phyloP scores from a whole-genome alignment of 2,113 vertebrate species.

The Archocentrus centrarchus region DNA sequence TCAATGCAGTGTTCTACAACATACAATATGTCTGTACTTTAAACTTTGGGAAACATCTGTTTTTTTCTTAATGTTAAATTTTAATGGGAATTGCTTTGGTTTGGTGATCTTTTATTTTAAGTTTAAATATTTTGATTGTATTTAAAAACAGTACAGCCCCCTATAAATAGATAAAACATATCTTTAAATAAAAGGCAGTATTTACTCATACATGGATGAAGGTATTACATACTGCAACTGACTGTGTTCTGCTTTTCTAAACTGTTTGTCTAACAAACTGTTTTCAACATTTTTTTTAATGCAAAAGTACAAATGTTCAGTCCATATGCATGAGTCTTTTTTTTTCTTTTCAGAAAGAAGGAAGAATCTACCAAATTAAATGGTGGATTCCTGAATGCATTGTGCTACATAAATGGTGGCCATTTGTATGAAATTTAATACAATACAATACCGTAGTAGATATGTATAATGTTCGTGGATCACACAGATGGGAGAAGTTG shows the following conservation, averaged over 20 bases:
- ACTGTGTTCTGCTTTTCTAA: neutral
- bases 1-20: no score
- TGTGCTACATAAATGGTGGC: slow-evolving; percentile 1
- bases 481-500: slow-evolving; percentile 3
- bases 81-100: no score
- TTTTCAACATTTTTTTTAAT: neutral
- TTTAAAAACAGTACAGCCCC: neutral
- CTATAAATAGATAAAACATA: neutral
- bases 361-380: slow-evolving; percentile 15
- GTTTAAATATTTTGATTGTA: neutral
- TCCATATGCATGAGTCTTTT: slow-evolving; percentile 34
- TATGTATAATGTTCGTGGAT: slow-evolving; percentile 23
- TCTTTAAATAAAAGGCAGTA: neutral
- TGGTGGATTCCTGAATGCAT: slow-evolving; percentile 14
- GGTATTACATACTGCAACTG: neutral
- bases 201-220: neutral
- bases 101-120: neutral
- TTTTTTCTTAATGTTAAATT: no score
- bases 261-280: no score
- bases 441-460: neutral
- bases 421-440: slow-evolving; percentile 38
- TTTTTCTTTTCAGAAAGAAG: slow-evolving; percentile 11
- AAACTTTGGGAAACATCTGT: no score
- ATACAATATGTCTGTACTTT: no score
- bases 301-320: slow-evolving; percentile 27